Evolutionary conservation across 2,888 invertebrate genomes (phyloP).

Genomic region (Drepanosiphum platanoidis): DNA sequence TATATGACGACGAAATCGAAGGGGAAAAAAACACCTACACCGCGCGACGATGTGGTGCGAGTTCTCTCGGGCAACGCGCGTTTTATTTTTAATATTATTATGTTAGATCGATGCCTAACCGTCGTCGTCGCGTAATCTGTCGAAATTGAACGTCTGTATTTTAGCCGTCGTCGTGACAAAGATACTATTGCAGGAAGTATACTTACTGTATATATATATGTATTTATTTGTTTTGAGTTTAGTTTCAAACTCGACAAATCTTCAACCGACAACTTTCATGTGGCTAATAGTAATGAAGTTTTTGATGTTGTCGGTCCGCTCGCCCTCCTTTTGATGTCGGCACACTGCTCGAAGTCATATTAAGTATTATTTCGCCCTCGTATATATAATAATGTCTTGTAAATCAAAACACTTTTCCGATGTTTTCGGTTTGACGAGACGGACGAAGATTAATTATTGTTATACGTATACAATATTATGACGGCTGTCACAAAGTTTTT

Average conservation of each 20-base stretch:
- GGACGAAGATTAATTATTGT: constrained; percentile 28
- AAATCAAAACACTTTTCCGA: constrained; percentile 8
- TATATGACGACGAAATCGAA: too few relatives aligned
- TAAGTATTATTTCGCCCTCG: not conserved
- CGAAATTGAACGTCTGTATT: constrained; percentile 4
- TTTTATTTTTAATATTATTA: not conserved
- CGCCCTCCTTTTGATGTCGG: constrained; percentile 4
- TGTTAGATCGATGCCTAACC: not conserved
- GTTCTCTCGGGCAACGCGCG: not conserved
- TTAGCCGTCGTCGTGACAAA: not conserved
- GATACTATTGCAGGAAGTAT: not conserved
- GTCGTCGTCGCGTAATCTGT: not conserved
- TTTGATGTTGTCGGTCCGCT: not conserved
- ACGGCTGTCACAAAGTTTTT: constrained; percentile 4
- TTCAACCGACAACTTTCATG: constrained; percentile 9
- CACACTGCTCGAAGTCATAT: not conserved
- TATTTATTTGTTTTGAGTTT: constrained; percentile 17
- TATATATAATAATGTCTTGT: not conserved
- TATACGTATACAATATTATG: not conserved
- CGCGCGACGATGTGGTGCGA: not conserved
- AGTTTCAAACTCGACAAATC: constrained; percentile 36
- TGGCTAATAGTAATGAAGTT: constrained; percentile 38
- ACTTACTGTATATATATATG: not conserved
- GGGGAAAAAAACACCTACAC: too few relatives aligned
- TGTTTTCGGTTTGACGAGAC: constrained; percentile 13